phyloP scores from a whole-genome alignment of 2,113 vertebrate species.

The Hemichromis elongatus region DNA sequence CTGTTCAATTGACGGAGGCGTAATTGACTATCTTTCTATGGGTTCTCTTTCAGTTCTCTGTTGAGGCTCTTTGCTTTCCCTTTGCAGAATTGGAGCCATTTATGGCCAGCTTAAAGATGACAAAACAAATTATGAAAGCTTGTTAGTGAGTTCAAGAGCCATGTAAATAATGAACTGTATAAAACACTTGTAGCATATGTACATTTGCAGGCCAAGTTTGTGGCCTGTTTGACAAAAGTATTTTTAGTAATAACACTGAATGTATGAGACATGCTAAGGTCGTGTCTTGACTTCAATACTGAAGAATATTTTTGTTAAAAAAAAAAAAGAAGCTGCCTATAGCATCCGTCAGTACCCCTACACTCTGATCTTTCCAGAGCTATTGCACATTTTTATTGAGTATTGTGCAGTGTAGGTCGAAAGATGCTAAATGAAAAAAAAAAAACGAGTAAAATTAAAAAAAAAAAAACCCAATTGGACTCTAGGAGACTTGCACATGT shows the following conservation, averaged over 20 bases:
- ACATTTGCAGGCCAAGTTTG: slow-evolving; percentile 83
- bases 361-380: slow-evolving; percentile 77
- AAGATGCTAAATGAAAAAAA: slow-evolving; percentile 60
- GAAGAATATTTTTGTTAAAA: slow-evolving; percentile 81
- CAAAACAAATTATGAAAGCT: slow-evolving; percentile 64
- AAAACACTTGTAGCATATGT: slow-evolving; percentile 97
- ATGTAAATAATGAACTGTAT: slow-evolving; percentile 93
- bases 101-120: slow-evolving; percentile 62
- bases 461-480: slow-evolving; percentile 4
- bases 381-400: slow-evolving; percentile 76
- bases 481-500: slow-evolving; percentile 57
- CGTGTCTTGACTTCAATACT: slow-evolving; percentile 80
- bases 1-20: slow-evolving; percentile 49
- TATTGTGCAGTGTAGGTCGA: slow-evolving; percentile 74
- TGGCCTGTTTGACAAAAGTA: slow-evolving; percentile 84
- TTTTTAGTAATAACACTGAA: slow-evolving; percentile 98
- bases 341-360: slow-evolving; percentile 70
- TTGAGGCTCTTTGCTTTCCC: slow-evolving; percentile 40
- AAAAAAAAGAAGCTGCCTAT: slow-evolving; percentile 53
- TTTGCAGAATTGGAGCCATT: slow-evolving; percentile 66
- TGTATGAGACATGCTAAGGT: slow-evolving; percentile 81
- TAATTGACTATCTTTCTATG: slow-evolving; percentile 58
- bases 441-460: slow-evolving; percentile 33
- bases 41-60: slow-evolving; percentile 35
- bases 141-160: slow-evolving; percentile 75